phyloP scores from a whole-genome alignment of 1,140 invertebrate species.

The Zaprionus nigranus region DNA sequence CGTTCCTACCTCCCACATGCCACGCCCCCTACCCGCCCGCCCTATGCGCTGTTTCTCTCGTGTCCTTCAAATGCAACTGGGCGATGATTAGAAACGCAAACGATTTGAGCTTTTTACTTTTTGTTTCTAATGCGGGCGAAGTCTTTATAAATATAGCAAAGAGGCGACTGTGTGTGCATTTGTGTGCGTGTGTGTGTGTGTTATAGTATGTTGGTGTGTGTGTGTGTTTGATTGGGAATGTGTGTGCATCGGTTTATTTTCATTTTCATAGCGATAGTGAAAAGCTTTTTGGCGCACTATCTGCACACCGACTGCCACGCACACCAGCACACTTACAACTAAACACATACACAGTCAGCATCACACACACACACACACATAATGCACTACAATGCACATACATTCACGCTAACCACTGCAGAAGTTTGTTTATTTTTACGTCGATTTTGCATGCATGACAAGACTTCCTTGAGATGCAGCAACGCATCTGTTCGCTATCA shows the following conservation, averaged over 20 bases:
- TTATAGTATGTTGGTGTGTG: neutral
- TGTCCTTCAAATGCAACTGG: constrained; percentile 84
- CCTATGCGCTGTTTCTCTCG: constrained; percentile 38
- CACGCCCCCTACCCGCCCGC: constrained; percentile 12
- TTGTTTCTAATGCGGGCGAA: constrained; percentile 65
- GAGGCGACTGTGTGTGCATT: neutral
- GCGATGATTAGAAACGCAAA: constrained; percentile 80
- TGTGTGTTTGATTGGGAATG: constrained; percentile 18
- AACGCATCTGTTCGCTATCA: constrained; percentile 2
- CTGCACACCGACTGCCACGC: constrained; percentile 29
- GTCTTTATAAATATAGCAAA: constrained; percentile 22
- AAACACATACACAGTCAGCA: neutral
- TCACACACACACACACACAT: neutral
- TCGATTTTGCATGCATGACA: constrained; percentile 49
- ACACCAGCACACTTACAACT: constrained; percentile 7
- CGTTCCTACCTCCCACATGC: neutral
- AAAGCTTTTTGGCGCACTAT: constrained; percentile 76
- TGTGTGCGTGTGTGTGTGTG: neutral
- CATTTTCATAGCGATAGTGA: constrained; percentile 73
- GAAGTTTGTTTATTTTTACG: constrained; percentile 45
- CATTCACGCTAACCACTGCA: neutral
- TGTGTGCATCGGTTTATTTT: constrained; percentile 75
- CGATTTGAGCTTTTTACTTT: constrained; percentile 74
- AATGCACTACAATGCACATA: neutral
- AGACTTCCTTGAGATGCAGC: neutral